Percentiles rank a stretch among this genome's conserved stretches.
Evolutionary conservation across 2,888 invertebrate species (phyloP).

Genomic region (Lycocerus yunnanus): DNA sequence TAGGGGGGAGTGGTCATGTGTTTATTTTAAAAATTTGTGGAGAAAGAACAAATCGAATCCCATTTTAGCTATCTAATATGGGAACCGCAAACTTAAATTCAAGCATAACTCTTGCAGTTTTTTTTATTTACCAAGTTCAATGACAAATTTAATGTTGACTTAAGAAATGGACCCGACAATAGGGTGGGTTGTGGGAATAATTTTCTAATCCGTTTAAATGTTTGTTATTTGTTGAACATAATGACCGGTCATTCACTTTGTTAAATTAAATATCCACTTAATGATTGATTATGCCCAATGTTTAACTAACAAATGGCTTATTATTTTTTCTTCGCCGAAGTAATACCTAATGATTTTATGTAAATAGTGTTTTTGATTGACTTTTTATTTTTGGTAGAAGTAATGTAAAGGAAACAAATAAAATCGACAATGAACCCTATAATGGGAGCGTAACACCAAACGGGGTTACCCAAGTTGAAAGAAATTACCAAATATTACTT

Average conservation of each 20-base stretch:
- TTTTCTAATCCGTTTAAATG: conserved; percentile 13
- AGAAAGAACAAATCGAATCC: no score
- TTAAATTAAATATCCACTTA: conserved; percentile 5
- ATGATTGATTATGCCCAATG: background rate
- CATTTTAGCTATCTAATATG: background rate
- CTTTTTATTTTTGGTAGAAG: background rate
- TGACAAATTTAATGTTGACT: background rate
- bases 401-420: background rate
- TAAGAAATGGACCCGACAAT: conserved; percentile 10
- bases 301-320: background rate
- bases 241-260: conserved; percentile 21
- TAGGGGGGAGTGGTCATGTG: no score
- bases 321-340: background rate
- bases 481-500: background rate
- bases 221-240: conserved; percentile 8
- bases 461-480: background rate
- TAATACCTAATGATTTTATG: background rate
- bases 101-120: background rate
- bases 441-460: no score
- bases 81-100: background rate
- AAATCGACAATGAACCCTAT: background rate
- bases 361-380: background rate
- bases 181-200: conserved; percentile 15
- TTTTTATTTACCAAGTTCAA: background rate
- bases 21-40: no score